Evolutionary conservation across 2,113 vertebrate species (phyloP).

Genomic region (Protobothrops flavoviridis): DNA sequence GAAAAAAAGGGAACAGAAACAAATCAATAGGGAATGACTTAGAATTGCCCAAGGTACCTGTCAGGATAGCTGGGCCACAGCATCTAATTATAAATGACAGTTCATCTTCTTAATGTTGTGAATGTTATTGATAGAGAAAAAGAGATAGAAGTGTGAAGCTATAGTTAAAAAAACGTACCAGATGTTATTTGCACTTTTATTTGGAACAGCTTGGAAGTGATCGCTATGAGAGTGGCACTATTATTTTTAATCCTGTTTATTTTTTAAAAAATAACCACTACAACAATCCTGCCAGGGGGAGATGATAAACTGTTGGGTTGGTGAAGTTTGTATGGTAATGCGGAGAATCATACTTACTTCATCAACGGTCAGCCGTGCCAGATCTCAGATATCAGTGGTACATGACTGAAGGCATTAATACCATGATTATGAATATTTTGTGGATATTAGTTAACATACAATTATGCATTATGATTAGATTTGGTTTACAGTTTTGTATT

Average conservation of each 20-base stretch:
- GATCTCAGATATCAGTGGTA: neutral
- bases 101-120: neutral
- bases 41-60: neutral
- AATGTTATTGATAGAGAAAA: neutral
- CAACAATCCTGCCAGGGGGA: neutral
- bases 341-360: too few relatives aligned
- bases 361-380: too few relatives aligned
- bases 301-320: neutral
- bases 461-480: neutral
- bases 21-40: neutral
- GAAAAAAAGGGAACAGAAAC: neutral
- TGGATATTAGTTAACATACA: neutral
- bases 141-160: neutral
- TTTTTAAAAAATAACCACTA: neutral
- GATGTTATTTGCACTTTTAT: neutral
- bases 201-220: neutral
- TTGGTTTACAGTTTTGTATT: neutral
- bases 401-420: neutral
- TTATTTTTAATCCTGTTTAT: neutral
- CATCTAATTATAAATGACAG: neutral
- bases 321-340: neutral
- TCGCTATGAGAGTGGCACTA: neutral
- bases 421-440: neutral
- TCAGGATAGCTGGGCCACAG: neutral
- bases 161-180: neutral